phyloP scores from a whole-genome alignment of 2,113 vertebrate species.

The Myrmecophaga tridactyla region DNA sequence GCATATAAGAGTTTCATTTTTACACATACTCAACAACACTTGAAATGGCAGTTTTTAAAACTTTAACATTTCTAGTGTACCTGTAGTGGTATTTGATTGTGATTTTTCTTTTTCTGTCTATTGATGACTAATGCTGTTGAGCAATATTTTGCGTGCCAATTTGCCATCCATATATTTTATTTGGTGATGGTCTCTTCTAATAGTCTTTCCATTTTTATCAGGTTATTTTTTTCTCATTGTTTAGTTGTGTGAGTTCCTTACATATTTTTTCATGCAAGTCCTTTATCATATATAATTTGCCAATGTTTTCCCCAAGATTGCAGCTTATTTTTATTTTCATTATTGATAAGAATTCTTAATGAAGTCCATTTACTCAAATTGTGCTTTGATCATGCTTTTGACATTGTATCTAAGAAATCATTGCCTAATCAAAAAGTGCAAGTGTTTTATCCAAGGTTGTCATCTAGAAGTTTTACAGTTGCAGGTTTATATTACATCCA shows the following conservation, averaged over 20 bases:
- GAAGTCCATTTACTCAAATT: background rate
- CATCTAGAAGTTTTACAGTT: background rate
- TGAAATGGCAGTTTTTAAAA: background rate
- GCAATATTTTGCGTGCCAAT: background rate
- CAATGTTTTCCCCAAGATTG: background rate
- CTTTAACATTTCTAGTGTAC: background rate
- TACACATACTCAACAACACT: background rate
- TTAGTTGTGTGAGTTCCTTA: background rate
- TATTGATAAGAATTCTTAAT: background rate
- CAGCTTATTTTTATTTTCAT: background rate
- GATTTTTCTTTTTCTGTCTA: background rate
- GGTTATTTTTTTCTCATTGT: background rate
- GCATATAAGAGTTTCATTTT: background rate
- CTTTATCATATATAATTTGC: background rate
- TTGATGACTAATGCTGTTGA: background rate
- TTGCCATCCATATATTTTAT: background rate
- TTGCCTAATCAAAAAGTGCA: background rate
- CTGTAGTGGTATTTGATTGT: background rate
- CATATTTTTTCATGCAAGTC: background rate
- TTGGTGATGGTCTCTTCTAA: background rate
- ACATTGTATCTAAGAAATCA: background rate
- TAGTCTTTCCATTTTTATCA: background rate
- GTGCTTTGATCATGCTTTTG: background rate
- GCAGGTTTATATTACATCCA: background rate
- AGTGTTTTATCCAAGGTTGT: background rate